Conservation (phyloP, 2,888 invertebrate species). For the Lasioglossum zephyrum region DNA sequence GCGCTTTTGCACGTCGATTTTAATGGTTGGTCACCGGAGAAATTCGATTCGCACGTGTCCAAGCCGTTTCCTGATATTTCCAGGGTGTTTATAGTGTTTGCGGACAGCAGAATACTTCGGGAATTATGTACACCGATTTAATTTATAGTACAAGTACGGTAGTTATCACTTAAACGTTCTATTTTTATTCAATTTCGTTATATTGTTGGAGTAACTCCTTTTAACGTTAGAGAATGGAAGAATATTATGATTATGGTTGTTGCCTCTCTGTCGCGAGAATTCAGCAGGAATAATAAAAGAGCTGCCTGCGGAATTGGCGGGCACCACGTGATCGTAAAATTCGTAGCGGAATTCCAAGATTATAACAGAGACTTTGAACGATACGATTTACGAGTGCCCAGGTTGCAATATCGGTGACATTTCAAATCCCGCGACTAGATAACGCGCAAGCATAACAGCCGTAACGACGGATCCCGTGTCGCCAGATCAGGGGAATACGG, state of each 20-base stretch:
- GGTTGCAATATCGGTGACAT: slow-evolving; percentile 26
- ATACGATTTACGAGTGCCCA: slow-evolving; percentile 28
- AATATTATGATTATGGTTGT: too few relatives aligned
- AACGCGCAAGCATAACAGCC: slow-evolving; percentile 21
- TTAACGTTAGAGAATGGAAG: too few relatives aligned
- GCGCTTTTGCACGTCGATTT: slow-evolving; percentile 6
- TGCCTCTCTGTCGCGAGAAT: too few relatives aligned
- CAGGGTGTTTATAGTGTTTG: not conserved
- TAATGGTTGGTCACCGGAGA: slow-evolving; percentile 13
- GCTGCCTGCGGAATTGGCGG: not conserved
- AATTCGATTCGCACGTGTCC: slow-evolving; percentile 6
- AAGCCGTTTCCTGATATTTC: slow-evolving; percentile 2
- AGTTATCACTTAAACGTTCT: too few relatives aligned
- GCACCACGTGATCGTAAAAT: slow-evolving; percentile 5
- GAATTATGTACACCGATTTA: not conserved
- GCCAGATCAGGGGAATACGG: too few relatives aligned
- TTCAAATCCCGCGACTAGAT: slow-evolving; percentile 27
- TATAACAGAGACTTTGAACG: slow-evolving; percentile 26
- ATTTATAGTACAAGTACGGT: too few relatives aligned
- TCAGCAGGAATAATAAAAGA: not conserved
- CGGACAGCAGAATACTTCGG: not conserved
- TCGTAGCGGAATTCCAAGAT: slow-evolving; percentile 14
- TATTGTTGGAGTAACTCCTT: too few relatives aligned
- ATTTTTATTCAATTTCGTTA: too few relatives aligned
- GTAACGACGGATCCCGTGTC: not conserved